Percentiles rank a stretch among this genome's conserved stretches.
Evolutionary conservation across 1,140 invertebrate genomes (phyloP).

Genomic region (Drusus annulatus): DNA sequence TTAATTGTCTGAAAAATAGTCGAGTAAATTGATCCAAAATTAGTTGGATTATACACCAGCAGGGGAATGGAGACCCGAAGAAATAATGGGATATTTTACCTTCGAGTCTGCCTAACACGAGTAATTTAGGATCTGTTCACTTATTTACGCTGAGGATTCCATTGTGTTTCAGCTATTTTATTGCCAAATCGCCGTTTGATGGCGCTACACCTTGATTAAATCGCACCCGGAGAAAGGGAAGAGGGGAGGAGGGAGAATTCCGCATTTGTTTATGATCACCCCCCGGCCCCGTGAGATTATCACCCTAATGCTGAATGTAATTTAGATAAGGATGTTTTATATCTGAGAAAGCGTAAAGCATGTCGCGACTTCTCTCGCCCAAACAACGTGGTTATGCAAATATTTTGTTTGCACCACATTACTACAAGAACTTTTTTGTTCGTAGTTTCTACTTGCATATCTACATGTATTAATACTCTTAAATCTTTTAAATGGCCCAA

Average conservation of each 20-base stretch:
- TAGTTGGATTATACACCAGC: conserved; percentile 11
- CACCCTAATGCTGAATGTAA: conserved; percentile 24
- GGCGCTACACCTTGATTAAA: conserved; percentile 38
- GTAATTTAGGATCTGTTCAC: conserved; percentile 25
- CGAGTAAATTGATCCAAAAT: conserved; percentile 1
- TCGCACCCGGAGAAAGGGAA: background rate
- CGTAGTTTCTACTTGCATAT: too few relatives aligned
- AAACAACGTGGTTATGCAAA: too few relatives aligned
- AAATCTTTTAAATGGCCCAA: too few relatives aligned
- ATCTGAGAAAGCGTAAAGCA: too few relatives aligned
- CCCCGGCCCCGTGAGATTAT: conserved; percentile 17
- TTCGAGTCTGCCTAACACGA: conserved; percentile 9
- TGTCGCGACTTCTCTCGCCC: too few relatives aligned
- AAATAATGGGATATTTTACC: conserved; percentile 34
- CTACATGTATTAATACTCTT: too few relatives aligned
- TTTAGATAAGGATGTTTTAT: conserved; percentile 41
- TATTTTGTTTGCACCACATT: too few relatives aligned
- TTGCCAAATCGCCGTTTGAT: conserved; percentile 38
- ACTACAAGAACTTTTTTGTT: too few relatives aligned
- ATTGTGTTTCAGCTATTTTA: conserved; percentile 46
- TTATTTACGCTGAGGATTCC: conserved; percentile 23
- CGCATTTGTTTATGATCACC: conserved; percentile 16
- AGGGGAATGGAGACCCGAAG: conserved; percentile 24
- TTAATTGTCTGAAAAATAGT: conserved; percentile 17
- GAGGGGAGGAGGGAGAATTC: conserved; percentile 8